Percentiles rank a stretch among this genome's conserved stretches.
Evolutionary conservation across 1,140 invertebrate genomes (phyloP).

Genomic region (Samia ricini): DNA sequence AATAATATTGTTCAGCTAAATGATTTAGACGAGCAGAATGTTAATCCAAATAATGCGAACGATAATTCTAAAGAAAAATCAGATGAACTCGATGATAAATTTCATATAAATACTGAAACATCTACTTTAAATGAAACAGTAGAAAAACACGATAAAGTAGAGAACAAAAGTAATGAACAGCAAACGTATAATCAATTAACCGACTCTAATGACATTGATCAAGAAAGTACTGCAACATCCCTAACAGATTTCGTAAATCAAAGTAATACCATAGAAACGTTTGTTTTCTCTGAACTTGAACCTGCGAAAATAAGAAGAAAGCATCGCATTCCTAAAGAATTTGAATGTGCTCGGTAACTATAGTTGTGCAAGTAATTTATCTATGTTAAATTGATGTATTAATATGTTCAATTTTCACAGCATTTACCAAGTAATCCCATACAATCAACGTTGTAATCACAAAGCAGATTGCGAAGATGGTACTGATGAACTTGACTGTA

Average conservation of each 20-base stretch:
- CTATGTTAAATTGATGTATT: background rate
- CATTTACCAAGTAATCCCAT: constrained; percentile 81
- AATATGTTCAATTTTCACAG: constrained; percentile 60
- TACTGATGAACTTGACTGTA: constrained; percentile 87
- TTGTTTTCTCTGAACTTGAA: constrained; percentile 36
- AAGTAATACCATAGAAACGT: constrained; percentile 29
- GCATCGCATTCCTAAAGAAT: constrained; percentile 45
- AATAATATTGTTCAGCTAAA: background rate
- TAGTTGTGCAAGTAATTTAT: background rate
- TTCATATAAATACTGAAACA: constrained; percentile 2
- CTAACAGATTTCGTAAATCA: constrained; percentile 18
- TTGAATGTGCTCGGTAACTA: constrained; percentile 61
- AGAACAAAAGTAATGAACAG: background rate
- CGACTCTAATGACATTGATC: too few species aligned
- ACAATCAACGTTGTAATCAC: constrained; percentile 82
- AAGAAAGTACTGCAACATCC: constrained; percentile 3
- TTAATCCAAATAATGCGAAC: background rate
- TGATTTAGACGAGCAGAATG: background rate
- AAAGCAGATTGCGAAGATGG: constrained; percentile 88
- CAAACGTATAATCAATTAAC: too few species aligned
- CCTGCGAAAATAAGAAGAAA: constrained; percentile 52
- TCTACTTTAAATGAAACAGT: constrained; percentile 2
- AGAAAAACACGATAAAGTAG: background rate
- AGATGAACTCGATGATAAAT: background rate
- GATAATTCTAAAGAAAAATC: constrained; percentile 4